Evolutionary conservation across 2,888 invertebrate genomes (phyloP), one percentile per base, ranked within the genome.

Genomic region (Ichneumon xanthorius): DNA sequence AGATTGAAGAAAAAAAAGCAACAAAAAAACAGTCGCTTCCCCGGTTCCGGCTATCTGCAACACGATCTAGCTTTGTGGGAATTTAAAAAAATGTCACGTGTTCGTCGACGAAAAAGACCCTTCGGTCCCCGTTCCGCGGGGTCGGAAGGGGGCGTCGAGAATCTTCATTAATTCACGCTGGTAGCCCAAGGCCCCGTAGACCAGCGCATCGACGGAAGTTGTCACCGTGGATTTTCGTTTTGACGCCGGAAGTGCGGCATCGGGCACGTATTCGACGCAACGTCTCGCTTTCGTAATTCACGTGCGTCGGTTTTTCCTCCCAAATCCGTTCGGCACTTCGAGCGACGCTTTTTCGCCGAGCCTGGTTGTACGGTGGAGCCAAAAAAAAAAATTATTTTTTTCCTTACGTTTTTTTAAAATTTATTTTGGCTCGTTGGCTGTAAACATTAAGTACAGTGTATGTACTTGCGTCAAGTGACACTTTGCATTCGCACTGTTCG

Each of bases 1-100:
- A 78, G 58, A 61, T 73, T 71, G 61, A 40, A 22, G 30, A 26
- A 33, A 58, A 67, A 67, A 68, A 80, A 50, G 19, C 3, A 30
- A 30, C 53, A 65, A 77, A 77, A 80, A 50, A 37, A 9, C 9
- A 11, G 50, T 48, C 40, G 30, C 30, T 63, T 80, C 65, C 80
- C 45, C 80, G 71, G 77, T 72, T 72, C 73, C 50, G 7, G 63
- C 48, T 73, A 75, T 85, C 84, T 22, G 68, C 81, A 22, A 78
- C 78, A 82, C 84, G 77, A 82, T 78, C 84, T 58, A 55, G 45
- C 77, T 78, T 55, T 53, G 81, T 53, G 63, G 9, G 58, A 58
- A 63, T 72, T 80, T 71, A 65, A 45, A 76, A 85, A 85, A 85
- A 82, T 75, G 55, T 85, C 82, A 79, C 85, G 78, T 63, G 50